Conservation (phyloP, 2,797 vertebrate species). For the Neosalanx taihuensis region DNA sequence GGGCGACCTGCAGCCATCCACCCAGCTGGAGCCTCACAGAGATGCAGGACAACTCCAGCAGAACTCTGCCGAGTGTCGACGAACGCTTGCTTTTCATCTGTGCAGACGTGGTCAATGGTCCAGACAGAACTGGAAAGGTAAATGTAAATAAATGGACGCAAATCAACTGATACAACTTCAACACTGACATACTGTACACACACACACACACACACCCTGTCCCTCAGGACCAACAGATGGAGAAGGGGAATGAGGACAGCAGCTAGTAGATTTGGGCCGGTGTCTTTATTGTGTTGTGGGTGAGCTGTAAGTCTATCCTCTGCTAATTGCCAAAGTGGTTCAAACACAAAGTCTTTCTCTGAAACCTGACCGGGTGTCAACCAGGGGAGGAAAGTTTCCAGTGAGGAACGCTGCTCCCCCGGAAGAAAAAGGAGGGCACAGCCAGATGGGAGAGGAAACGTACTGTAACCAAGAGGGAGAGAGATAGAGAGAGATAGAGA, state of each 20-base stretch:
- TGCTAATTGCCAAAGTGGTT: conserved; percentile 74
- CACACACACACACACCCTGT: conserved; percentile 40
- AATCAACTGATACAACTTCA: background rate
- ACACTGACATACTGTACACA: background rate
- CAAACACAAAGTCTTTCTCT: conserved; percentile 74
- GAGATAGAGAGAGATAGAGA: background rate
- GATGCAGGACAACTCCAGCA: no score
- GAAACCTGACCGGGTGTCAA: conserved; percentile 70
- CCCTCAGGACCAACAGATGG: conserved; percentile 74
- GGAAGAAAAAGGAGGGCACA: conserved; percentile 32
- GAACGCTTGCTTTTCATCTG: no score
- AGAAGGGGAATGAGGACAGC: conserved; percentile 55
- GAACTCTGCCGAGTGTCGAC: no score
- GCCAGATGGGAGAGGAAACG: conserved; percentile 22
- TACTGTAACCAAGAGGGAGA: background rate
- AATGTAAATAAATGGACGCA: background rate
- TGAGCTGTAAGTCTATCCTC: conserved; percentile 75
- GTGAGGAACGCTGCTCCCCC: conserved; percentile 66
- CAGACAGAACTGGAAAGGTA: background rate
- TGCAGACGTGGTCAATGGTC: no score
- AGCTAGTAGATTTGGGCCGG: conserved; percentile 49
- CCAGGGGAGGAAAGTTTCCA: conserved; percentile 69
- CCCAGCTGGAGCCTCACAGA: no score
- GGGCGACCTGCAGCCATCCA: conserved; percentile 58
- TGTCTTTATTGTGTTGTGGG: conserved; percentile 66